Percentiles rank a stretch among this genome's conserved stretches.
Evolutionary conservation across 2,888 invertebrate genomes (phyloP).

Genomic region (Agriopis marginaria): DNA sequence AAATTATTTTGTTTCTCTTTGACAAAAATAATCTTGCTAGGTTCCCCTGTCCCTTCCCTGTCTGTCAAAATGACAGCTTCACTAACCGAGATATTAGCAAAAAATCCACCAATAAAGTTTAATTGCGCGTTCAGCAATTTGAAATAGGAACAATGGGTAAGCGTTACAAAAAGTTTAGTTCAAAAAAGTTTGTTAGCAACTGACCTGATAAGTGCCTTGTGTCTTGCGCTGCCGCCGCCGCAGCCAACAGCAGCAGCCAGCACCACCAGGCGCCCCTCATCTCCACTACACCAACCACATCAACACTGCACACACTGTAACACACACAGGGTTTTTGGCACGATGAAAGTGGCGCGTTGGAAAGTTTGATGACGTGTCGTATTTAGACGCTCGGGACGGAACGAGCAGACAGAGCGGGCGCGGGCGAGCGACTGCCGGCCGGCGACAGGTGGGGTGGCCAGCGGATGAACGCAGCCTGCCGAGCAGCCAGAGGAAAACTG

Average conservation of each 20-base stretch:
- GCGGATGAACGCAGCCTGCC: constrained; percentile 43
- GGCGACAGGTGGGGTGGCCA: constrained; percentile 66
- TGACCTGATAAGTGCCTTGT: constrained; percentile 81
- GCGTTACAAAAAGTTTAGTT: constrained; percentile 8
- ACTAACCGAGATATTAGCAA: background rate
- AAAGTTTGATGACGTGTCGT: constrained; percentile 79
- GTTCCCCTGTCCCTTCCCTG: background rate
- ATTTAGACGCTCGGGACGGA: constrained; percentile 44
- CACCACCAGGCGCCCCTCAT: constrained; percentile 82
- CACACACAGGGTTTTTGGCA: constrained; percentile 54
- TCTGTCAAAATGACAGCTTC: background rate
- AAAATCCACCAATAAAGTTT: background rate
- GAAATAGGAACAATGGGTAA: background rate
- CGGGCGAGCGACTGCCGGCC: constrained; percentile 66
- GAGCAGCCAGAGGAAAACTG: background rate
- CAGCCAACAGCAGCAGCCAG: constrained; percentile 73
- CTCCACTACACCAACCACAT: constrained; percentile 75
- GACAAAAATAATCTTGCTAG: background rate
- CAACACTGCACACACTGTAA: constrained; percentile 75
- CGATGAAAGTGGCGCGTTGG: constrained; percentile 72
- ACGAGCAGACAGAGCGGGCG: constrained; percentile 53
- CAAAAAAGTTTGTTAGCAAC: constrained; percentile 22
- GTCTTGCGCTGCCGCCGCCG: constrained; percentile 73
- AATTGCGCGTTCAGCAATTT: background rate
- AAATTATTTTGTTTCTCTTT: background rate